Conservation (phyloP, 2,888 invertebrate species). For the Drosophila pseudotalamancana region DNA sequence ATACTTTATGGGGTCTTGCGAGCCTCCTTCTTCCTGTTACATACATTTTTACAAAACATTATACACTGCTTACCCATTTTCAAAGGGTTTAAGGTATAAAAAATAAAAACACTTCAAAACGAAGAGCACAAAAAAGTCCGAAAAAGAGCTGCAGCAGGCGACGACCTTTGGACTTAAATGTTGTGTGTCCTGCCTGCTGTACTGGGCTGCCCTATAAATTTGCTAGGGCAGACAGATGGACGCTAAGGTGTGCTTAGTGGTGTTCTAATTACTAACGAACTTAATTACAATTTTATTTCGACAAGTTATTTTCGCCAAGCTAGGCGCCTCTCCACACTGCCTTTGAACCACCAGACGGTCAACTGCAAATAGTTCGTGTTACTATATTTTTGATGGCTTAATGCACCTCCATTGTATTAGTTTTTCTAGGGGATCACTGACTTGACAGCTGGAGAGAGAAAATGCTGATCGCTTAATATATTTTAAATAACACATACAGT, state of each 20-base stretch:
- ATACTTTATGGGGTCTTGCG: too few relatives aligned
- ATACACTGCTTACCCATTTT: too few relatives aligned
- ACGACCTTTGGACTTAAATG: slow-evolving; percentile 63
- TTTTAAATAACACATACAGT: too few relatives aligned
- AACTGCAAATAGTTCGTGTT: slow-evolving; percentile 12
- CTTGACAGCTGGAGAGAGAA: too few relatives aligned
- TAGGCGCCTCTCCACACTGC: neutral
- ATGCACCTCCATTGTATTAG: neutral
- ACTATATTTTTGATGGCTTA: slow-evolving; percentile 10
- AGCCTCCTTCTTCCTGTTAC: too few relatives aligned
- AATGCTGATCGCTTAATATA: too few relatives aligned
- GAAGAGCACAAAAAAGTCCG: slow-evolving; percentile 22
- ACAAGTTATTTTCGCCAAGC: slow-evolving; percentile 72
- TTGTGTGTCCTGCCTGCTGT: slow-evolving; percentile 44
- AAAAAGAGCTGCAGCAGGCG: slow-evolving; percentile 27
- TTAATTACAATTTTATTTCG: slow-evolving; percentile 78
- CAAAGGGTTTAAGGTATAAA: too few relatives aligned
- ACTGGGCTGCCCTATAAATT: slow-evolving; percentile 56
- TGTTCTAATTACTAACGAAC: slow-evolving; percentile 80
- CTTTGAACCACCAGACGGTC: slow-evolving; percentile 16
- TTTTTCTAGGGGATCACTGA: slow-evolving; percentile 7
- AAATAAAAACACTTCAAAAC: slow-evolving; percentile 29
- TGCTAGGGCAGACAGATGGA: slow-evolving; percentile 35
- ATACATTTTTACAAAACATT: too few relatives aligned
- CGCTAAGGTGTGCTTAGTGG: slow-evolving; percentile 80